Evolutionary conservation across 1,140 invertebrate species (phyloP).

Genomic region (Diprion similis): DNA sequence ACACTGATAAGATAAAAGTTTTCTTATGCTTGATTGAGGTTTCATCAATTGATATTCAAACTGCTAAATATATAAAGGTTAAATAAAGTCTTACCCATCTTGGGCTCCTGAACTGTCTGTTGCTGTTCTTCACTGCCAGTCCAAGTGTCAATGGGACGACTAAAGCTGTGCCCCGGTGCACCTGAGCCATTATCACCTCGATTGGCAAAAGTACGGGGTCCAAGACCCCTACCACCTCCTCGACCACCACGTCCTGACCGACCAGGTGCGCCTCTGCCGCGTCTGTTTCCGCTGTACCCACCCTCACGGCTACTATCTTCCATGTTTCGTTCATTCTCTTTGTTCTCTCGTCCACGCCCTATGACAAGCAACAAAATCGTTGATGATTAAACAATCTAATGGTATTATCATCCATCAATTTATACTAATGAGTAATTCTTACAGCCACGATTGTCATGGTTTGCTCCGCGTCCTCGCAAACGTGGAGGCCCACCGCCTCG

Average conservation of each 20-base stretch:
- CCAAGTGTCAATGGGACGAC: conserved; percentile 60
- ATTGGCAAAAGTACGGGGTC: conserved; percentile 62
- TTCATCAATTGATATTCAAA: too few relatives aligned
- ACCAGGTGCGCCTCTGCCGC: conserved; percentile 63
- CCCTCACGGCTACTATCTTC: conserved; percentile 57
- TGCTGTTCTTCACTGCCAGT: conserved; percentile 57
- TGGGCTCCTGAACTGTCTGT: conserved; percentile 52
- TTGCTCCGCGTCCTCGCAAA: conserved; percentile 58
- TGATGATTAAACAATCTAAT: conserved; percentile 1
- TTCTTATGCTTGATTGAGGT: too few relatives aligned
- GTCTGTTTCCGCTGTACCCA: conserved; percentile 58
- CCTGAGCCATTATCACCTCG: conserved; percentile 51
- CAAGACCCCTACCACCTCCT: conserved; percentile 66
- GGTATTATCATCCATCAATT: conserved; percentile 18
- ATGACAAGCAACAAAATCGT: conserved; percentile 19
- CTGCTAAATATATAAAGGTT: neutral
- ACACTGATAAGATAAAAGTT: too few relatives aligned
- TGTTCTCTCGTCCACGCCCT: conserved; percentile 68
- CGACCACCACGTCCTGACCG: conserved; percentile 63
- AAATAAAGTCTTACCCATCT: conserved; percentile 49
- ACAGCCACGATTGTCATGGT: conserved; percentile 62
- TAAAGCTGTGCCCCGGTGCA: conserved; percentile 53
- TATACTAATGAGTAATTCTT: conserved; percentile 20
- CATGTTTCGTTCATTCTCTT: conserved; percentile 68
- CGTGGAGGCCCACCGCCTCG: conserved; percentile 60